Base-by-base conservation (phyloP, 2,113 vertebrate genomes). In the Syngnathus typhle region DNA sequence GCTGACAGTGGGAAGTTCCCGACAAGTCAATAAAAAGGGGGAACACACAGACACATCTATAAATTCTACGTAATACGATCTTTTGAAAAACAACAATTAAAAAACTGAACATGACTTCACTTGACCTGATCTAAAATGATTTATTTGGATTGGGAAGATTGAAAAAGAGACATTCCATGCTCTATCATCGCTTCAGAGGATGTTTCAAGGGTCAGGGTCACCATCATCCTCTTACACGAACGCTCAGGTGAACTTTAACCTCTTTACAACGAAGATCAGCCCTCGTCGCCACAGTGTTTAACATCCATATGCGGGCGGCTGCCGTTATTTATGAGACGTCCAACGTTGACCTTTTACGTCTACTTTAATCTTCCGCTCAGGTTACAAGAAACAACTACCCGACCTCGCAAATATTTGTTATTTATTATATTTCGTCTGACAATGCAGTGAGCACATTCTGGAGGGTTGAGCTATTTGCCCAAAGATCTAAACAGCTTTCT, bases 181-280 rank as follows among this genome's bases (percentile, higher is more conserved):
- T 69, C 67, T 60, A 36, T 52, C 44, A 72, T 72, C 54, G 64
- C 55, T 68, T 71, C 69, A 70, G 69, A 76, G 80, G 84, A 87
- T 86, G 82, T 76, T 79, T 69, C 80, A 59, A 49, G 67, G 78
- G 74, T 84, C 81, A 70, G 84, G 78, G 77, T 88, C 85, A 79
- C 73, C 61, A 72, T 85, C 73, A 67, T 36, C 65, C 52, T 62
- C 58, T 65, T 61, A 64, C 6, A 16, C 13, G 3, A 75, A 70
- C 71, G 70, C 73, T 46, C 15, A 51, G 61, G 62, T 82, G 77
- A 87, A 76, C 85, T 75, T 80, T 87, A 71, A 86, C 87, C 85
- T 84, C 77, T 87, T 80, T 85, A 81, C 61, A 59, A 79, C 74
- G 69, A 72, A 74, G 87, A 84, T 91, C 88, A 88, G 49, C 7